Conservation (phyloP, 2,797 vertebrate genomes). For the Delichon dasypus region DNA sequence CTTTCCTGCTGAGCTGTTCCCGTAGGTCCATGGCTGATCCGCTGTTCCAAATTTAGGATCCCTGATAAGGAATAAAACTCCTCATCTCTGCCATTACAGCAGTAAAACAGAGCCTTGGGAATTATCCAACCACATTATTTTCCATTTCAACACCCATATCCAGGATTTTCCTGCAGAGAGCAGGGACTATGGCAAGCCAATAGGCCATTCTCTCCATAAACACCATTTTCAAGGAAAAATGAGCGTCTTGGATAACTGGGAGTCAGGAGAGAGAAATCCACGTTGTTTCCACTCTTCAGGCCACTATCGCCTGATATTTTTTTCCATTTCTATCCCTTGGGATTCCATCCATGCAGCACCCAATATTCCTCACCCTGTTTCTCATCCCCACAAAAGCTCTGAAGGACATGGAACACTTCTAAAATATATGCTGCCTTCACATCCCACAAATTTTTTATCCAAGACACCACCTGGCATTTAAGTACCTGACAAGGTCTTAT, state of each 20-base stretch:
- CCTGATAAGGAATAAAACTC: background rate
- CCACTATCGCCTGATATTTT: background rate
- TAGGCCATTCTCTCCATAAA: background rate
- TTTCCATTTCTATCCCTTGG: background rate
- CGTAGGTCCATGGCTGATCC: background rate
- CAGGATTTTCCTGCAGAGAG: background rate
- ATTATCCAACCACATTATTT: background rate
- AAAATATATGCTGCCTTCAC: background rate
- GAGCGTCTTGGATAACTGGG: background rate
- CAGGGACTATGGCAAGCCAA: background rate
- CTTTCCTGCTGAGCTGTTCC: background rate
- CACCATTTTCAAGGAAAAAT: background rate
- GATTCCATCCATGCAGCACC: background rate
- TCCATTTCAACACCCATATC: background rate
- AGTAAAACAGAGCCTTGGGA: background rate
- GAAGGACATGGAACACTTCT: background rate
- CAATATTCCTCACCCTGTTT: rapidly evolving
- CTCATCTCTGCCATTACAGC: background rate
- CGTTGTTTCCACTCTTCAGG: background rate
- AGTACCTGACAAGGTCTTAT: background rate
- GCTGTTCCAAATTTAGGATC: background rate
- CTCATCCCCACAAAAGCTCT: background rate
- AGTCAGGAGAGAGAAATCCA: background rate
- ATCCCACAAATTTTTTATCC: background rate
- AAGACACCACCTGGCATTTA: background rate